These are phyloP conservation scores for Incurvaria masculella DNA, from an alignment of 2,888 invertebrate species.

Conservation along the genomic window DNA sequence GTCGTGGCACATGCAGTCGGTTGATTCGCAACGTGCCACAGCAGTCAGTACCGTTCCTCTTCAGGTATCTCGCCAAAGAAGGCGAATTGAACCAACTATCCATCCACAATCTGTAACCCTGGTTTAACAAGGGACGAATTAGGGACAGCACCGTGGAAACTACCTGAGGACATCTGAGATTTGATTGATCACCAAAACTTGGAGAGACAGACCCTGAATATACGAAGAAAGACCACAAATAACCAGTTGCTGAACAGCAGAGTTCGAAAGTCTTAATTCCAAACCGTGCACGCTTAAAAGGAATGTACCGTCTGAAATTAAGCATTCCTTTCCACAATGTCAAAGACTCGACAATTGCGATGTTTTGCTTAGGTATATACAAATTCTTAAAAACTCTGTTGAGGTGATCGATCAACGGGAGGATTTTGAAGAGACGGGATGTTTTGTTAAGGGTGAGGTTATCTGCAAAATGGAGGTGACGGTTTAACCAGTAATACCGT, in stretches of 20 bases:
- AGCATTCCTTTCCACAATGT: conserved; percentile 3
- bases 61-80: conserved; percentile 7
- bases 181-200: no score
- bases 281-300: conserved; percentile 2
- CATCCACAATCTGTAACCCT: conserved; percentile 11
- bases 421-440: not conserved
- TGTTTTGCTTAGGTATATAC: conserved; percentile 1
- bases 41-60: conserved; percentile 5
- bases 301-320: no score
- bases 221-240: conserved; percentile 5
- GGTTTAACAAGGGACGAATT: not conserved
- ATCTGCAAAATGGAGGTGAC: not conserved
- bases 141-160: not conserved
- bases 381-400: conserved; percentile 1
- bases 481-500: not conserved
- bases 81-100: conserved; percentile 17
- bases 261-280: conserved; percentile 6
- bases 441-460: not conserved
- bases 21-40: not conserved
- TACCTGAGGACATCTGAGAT: no score
- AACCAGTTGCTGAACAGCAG: conserved; percentile 4
- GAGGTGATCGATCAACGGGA: conserved; percentile 1
- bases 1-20: not conserved
- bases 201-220: not conserved
- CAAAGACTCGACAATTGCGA: conserved; percentile 2